Evolutionary conservation across 2,888 invertebrate species (phyloP), one percentile per base, ranked within the genome.

Genomic region (Synergus gifuensis): DNA sequence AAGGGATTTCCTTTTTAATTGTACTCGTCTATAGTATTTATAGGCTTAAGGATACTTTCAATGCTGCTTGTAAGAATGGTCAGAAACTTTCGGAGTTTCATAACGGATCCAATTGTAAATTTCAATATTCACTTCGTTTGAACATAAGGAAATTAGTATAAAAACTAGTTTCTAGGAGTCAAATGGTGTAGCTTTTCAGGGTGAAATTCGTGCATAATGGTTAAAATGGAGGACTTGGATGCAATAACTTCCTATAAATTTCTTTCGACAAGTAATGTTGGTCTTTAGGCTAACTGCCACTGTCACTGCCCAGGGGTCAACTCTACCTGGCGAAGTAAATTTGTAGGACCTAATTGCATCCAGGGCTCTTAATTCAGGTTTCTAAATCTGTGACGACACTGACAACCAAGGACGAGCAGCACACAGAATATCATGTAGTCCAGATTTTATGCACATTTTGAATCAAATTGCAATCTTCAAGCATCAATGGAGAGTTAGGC

Each of bases 391-490:
- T 9, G 18, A 18, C 18, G 9, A 58, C n/a, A n/a, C n/a, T n/a
- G n/a, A n/a, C n/a, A n/a, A n/a, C 18, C 58, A 58, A 58, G 58
- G 58, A 18, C 58, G 18, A 58, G 58, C 58, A 58, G n/a, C 4
- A 58, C n/a, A n/a, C n/a, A n/a, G n/a, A n/a, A n/a, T n/a, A n/a
- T 40, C 49, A 73, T 36, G 42, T 67, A 67, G 22, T 67, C 4
- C 22, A 22, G 18, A 46, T 28, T 73, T 73, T 40, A 36, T 49
- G 36, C 28, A 36, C 49, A 73, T n/a, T 54, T 54, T 28, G 28
- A 54, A 36, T 54, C 9, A 73, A 49, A 73, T 36, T 73, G 28
- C 54, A 54, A 73, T 49, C 73, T 22, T n/a, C 16, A 54, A 4
- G 28, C 16, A 54, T 28, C 49, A 16, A 69, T 18, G n/a, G 11